Conservation (phyloP, 2,797 vertebrate genomes). For the Dallia pectoralis region DNA sequence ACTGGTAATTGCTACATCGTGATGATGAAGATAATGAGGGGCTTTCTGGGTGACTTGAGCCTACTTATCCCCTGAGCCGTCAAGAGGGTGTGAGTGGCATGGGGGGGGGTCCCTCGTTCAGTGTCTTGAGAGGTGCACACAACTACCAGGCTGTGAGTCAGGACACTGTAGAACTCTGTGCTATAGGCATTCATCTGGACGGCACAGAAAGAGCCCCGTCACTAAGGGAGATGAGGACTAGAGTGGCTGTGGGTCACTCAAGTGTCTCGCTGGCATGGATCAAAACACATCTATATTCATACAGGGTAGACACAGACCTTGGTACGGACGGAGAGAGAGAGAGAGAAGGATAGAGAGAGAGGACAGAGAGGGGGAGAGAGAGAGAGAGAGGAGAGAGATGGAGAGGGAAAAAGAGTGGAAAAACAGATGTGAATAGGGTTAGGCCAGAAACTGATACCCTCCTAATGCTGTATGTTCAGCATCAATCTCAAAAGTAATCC, state of each 20-base stretch:
- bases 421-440: too few species aligned
- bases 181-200: background rate
- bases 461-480: too few species aligned
- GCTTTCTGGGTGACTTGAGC: background rate
- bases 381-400: too few species aligned
- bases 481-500: too few species aligned
- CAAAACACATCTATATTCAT: background rate
- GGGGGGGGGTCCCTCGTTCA: background rate
- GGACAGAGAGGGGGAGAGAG: too few species aligned
- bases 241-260: background rate
- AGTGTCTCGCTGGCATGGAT: background rate
- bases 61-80: background rate
- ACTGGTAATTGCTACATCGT: slow-evolving; percentile 24
- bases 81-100: background rate
- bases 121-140: background rate
- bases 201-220: background rate
- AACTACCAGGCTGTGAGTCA: background rate
- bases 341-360: background rate
- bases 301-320: background rate
- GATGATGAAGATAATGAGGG: slow-evolving; percentile 3
- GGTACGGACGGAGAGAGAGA: background rate
- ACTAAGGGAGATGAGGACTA: background rate
- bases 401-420: background rate
- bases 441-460: too few species aligned
- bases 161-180: background rate